Base-by-base conservation (phyloP, 2,888 invertebrate species). In the Nomada goodeniana region DNA sequence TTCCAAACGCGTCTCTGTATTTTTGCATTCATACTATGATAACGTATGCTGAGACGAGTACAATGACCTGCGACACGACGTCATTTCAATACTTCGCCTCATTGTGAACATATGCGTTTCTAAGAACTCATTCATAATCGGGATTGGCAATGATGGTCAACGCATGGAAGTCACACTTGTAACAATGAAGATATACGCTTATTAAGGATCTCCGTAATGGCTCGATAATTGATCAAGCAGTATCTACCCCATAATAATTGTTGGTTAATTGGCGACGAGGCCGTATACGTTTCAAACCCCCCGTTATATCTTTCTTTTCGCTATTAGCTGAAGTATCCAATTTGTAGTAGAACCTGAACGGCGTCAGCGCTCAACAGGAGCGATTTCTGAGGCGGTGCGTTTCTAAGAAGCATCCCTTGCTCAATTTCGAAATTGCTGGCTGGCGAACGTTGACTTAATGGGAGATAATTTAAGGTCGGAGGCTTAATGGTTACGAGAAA, bases 371-470 rank as follows among this genome's bases (percentile, higher is more conserved):
- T 29, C 10, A 47, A 59, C 13, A 44, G 60, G 50, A 9, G 20
- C 42, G 50, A 52, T 10, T 72, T 42, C 29, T n/a, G 36, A 70
- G 50, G 23, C 26, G 60, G 1, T 23, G 42, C 64, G 29, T 53
- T 69, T 50, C 75, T 42, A 18, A 67, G 52, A 47, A 60, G n/a
- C 57, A 50, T 52, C 44, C 23, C 36, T 42, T 55, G 67, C 64
- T 57, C 71, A 76, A 83, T 79, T 79, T 82, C 61, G 53, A 76
- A 82, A 84, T 84, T 80, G 71, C 47, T 71, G 47, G 64, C 57
- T 57, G 52, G 72, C 52, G 60, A 53, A 74, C 60, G 59, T 71
- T 70, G 50, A 61, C 64, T 75, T 74, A 76, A 80, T 69, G 26
- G 68, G n/a, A 52, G 59, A 68, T 69, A 72, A 84, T 83, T 84